Percentiles rank a stretch among this genome's conserved stretches.
Conservation (phyloP, 2,888 invertebrate genomes). For the Nematopogon swammerdamellus region DNA sequence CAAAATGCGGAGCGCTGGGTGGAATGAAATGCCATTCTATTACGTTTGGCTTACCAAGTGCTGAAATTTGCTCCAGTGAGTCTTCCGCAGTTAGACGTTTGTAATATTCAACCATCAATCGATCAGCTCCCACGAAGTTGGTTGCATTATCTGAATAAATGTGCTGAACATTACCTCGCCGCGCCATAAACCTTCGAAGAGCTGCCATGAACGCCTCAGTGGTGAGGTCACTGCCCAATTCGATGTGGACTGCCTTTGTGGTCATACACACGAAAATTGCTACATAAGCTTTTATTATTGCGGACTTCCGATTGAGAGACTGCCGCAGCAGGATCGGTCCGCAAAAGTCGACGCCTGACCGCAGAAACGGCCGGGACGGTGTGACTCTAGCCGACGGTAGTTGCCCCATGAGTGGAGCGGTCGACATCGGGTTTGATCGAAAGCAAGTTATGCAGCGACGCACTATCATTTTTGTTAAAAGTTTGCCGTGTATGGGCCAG, state of each 20-base stretch:
- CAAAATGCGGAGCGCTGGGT: constrained; percentile 10
- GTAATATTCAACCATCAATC: neutral
- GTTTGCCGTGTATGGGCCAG: constrained; percentile 1
- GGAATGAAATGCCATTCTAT: constrained; percentile 11
- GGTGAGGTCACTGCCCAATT: constrained; percentile 8
- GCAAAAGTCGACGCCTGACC: constrained; percentile 1
- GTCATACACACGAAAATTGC: constrained; percentile 1
- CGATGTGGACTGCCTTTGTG: constrained; percentile 7
- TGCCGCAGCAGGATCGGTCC: constrained; percentile 3
- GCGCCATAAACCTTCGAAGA: constrained; percentile 9
- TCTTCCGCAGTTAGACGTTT: neutral
- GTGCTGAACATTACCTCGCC: constrained; percentile 7
- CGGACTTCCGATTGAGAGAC: neutral
- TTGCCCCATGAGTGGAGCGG: constrained; percentile 3
- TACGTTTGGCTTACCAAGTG: neutral
- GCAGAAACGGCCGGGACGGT: neutral
- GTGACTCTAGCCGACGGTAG: neutral
- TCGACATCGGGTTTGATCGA: neutral
- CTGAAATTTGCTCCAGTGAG: neutral
- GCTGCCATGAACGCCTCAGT: constrained; percentile 11
- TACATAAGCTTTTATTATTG: constrained; percentile 1
- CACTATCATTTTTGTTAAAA: neutral
- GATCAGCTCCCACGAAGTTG: constrained; percentile 9
- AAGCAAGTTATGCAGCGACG: constrained; percentile 4
- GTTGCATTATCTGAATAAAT: constrained; percentile 12